Evolutionary conservation across 2,797 vertebrate genomes (phyloP), one percentile per base, ranked within the genome.

Genomic region (Threskiornis aethiopicus): DNA sequence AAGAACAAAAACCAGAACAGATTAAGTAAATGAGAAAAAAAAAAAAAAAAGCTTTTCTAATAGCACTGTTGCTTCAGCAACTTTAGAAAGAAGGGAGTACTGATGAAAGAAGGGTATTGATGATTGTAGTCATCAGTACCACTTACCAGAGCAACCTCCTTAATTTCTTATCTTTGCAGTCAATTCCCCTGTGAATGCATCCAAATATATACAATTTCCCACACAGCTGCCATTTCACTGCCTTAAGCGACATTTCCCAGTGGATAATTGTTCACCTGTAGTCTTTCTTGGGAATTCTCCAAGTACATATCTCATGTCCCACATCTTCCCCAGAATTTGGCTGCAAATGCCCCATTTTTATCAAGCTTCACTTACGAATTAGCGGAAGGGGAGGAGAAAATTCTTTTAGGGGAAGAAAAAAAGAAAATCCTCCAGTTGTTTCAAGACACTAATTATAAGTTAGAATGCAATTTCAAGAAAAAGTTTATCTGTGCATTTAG

Each of bases 141-240:
- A 54, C 19, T 66, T 85, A 35, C 3, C 28, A 44, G 31, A 66
- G 11, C 26, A 31, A 92, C 33, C 46, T 49, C 42, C 55, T 64
- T 80, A 18, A 76, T 89, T 84, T 65, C 51, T 76, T 61, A 65
- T 42, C 33, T 87, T 93, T 67, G n/a, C 46, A 91, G 75, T 51
- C 55, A 73, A 46, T 86, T 93, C 33, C 29, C 66, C 51, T 17
- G 22, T 72, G 69, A 67, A 49, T 26, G 44, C 39, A 92, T 64
- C 26, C 65, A 89, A 67, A 46, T 35, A 59, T 1, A 61, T 9
- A 71, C 6, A 21, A 29, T 75, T 82, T 67, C 84, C 46, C 70
- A 75, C 46, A 35, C 7, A 70, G 49, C 35, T 52, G 69, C 21
- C 15, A 24, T 57, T 66, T 46, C 44, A 42, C 69, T 87, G 22